These are phyloP conservation scores for Leptestheria dahalacensis DNA, from an alignment of 1,140 invertebrate species.

Conservation along the genomic window DNA sequence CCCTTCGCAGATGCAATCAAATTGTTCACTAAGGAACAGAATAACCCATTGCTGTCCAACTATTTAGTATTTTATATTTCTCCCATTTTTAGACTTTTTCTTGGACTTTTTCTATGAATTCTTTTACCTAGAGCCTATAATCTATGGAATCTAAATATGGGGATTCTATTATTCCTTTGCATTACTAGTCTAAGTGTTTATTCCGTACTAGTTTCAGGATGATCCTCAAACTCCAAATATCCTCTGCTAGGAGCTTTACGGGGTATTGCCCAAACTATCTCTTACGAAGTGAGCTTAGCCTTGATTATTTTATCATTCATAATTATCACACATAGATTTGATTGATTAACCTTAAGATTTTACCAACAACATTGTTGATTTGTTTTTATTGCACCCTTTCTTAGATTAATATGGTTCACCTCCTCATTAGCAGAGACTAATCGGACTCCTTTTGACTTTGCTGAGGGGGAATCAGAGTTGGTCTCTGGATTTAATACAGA, in stretches of 20 bases:
- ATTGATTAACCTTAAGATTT: slow-evolving; percentile 25
- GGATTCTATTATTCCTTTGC: slow-evolving; percentile 36
- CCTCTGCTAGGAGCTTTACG: slow-evolving; percentile 43
- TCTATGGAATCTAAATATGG: slow-evolving; percentile 32
- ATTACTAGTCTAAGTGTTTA: slow-evolving; percentile 40
- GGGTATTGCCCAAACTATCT: slow-evolving; percentile 45
- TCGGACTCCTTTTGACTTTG: slow-evolving; percentile 61
- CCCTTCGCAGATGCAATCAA: slow-evolving; percentile 50
- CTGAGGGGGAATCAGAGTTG: slow-evolving; percentile 54
- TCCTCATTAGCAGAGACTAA: slow-evolving; percentile 50
- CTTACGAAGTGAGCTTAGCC: slow-evolving; percentile 45
- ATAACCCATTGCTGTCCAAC: slow-evolving; percentile 33
- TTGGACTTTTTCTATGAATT: slow-evolving; percentile 36
- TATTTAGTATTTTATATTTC: slow-evolving; percentile 37
- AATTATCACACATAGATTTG: slow-evolving; percentile 29
- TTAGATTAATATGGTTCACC: slow-evolving; percentile 37
- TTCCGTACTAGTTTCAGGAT: slow-evolving; percentile 38
- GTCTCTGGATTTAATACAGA: slow-evolving; percentile 61
- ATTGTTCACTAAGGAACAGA: slow-evolving; percentile 42
- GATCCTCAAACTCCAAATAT: slow-evolving; percentile 50
- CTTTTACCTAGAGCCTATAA: slow-evolving; percentile 32
- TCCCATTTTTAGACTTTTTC: slow-evolving; percentile 38
- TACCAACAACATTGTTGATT: slow-evolving; percentile 33
- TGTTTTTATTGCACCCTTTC: slow-evolving; percentile 33
- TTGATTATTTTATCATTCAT: slow-evolving; percentile 37